Percentiles rank a stretch among this genome's conserved stretches.
phyloP scores from a whole-genome alignment of 1,140 invertebrate species.

The Rhizoglyphus robini region DNA sequence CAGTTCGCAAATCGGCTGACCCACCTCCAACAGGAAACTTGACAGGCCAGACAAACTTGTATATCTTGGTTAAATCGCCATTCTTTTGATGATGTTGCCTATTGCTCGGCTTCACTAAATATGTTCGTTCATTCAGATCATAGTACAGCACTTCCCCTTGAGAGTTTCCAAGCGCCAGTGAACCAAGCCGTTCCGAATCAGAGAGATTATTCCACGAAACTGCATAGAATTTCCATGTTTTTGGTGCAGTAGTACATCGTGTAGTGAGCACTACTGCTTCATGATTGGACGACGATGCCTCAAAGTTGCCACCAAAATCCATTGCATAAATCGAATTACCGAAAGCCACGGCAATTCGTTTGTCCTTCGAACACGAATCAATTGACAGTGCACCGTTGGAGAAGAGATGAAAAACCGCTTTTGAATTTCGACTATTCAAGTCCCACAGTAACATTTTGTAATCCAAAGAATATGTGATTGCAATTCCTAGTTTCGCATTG shows the following conservation, averaged over 20 bases:
- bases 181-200: slow-evolving; percentile 20
- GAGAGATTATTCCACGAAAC: slow-evolving; percentile 24
- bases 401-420: background rate
- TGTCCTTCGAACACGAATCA: background rate
- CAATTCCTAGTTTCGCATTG: background rate
- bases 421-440: background rate
- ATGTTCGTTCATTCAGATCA: background rate
- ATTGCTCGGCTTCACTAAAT: background rate
- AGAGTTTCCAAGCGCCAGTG: slow-evolving; percentile 20
- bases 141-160: slow-evolving; percentile 18
- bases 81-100: background rate
- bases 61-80: slow-evolving; percentile 11
- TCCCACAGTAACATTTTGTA: slow-evolving; percentile 8
- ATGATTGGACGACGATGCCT: background rate
- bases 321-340: background rate
- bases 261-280: background rate
- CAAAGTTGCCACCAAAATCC: background rate
- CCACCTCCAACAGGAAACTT: background rate
- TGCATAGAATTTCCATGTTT: slow-evolving; percentile 23
- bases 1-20: background rate
- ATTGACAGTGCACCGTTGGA: slow-evolving; percentile 10
- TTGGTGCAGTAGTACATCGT: background rate
- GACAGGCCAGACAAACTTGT: background rate
- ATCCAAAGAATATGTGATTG: slow-evolving; percentile 7
- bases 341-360: background rate